phyloP scores from a whole-genome alignment of 2,113 vertebrate genomes.

The Paralichthys olivaceus region DNA sequence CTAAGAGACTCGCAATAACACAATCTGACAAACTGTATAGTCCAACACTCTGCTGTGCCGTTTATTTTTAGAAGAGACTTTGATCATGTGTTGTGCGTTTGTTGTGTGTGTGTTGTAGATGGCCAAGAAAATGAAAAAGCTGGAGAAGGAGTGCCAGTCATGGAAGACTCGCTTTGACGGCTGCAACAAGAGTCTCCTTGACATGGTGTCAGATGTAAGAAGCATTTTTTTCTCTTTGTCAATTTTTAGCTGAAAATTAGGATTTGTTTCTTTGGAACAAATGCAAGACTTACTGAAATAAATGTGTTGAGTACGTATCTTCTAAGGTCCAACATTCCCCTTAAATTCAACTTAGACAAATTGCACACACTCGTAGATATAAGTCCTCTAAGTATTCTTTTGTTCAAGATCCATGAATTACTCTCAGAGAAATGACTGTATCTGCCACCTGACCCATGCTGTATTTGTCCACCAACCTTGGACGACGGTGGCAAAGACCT shows the following conservation, averaged over 20 bases:
- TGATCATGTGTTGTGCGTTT: conserved; percentile 5
- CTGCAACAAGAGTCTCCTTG: conserved; percentile 93
- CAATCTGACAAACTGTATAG: conserved; percentile 13
- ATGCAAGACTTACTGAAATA: background rate
- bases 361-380: background rate
- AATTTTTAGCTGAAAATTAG: background rate
- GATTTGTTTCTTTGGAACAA: accelerated
- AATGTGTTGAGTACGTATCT: no score
- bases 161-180: conserved; percentile 97
- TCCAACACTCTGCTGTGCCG: background rate
- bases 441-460: no score
- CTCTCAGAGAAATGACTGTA: no score
- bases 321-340: no score
- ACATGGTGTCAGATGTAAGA: conserved; percentile 96
- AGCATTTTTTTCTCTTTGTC: background rate
- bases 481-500: background rate
- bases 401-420: no score
- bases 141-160: conserved; percentile 94
- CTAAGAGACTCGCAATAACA: conserved; percentile 31
- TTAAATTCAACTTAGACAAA: no score
- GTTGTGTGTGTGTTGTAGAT: conserved; percentile 84
- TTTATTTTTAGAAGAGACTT: conserved; percentile 53
- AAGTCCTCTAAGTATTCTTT: no score
- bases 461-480: no score
- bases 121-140: conserved; percentile 97